Evolutionary conservation across 2,113 vertebrate genomes (phyloP), one percentile per base, ranked within the genome.

Genomic region (Centropus unirufus): DNA sequence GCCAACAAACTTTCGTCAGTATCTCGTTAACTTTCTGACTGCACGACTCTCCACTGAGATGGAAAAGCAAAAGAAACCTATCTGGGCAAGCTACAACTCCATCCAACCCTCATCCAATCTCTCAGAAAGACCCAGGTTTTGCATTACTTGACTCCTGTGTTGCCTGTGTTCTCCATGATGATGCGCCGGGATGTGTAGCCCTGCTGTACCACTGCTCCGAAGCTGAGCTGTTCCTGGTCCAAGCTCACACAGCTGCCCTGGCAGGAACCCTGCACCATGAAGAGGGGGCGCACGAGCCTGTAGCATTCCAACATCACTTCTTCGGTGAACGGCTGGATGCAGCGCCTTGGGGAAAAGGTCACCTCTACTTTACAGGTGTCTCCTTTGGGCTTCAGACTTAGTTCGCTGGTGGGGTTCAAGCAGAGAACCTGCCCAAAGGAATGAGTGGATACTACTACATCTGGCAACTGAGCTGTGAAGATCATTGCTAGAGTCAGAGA

Each of bases 221-320:
- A 99, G n/a, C 97, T 94, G 40, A 99, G 54, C 24, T 98, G 97
- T 7, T 98, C 97, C 92, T 97, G 98, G 93, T 99, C 98, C 93
- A 99, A 90, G 66, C 90, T 97, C 62, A 99, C 97, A 39, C 97
- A 96, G 61, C 98, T 93, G 68, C 97, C 98, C 95, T 98, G 98
- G 94, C 99, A 99, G 97, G 97, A 98, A 78, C 99, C 99, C 2
- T 39, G 97, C 49, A 99, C 89, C 34, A 98, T 96, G 94, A 99
- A 97, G 83, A 99, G 98, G 59, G 98, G 98, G 63, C 87, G 96
- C 61, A 98, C 74, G 36, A 97, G 77, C 19, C 98, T 98, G 4
- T 83, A 21, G 83, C 96, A 98, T 83, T 98, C 97, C 8, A 98
- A 85, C 91, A 98, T 97, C 78, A 99, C 98, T 87, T 99, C 98